phyloP scores from a whole-genome alignment of 2,113 vertebrate species.

The Tauraco erythrolophus region DNA sequence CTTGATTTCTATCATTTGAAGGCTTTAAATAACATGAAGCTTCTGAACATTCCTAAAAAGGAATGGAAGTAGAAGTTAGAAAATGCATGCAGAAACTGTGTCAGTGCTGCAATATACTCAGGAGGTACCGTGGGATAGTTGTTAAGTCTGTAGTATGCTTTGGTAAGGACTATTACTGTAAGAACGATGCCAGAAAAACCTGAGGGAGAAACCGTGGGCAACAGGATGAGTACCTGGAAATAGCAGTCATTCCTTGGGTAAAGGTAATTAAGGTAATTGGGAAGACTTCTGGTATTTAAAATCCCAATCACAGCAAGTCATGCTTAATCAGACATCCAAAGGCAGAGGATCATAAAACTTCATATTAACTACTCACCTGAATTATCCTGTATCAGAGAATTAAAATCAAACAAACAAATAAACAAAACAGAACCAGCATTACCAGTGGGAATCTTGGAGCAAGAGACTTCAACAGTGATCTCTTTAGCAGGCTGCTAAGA shows the following conservation, averaged over 20 bases:
- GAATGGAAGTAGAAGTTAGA: neutral
- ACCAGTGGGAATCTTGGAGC: neutral
- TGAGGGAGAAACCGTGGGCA: constrained; percentile 10
- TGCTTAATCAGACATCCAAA: constrained; percentile 27
- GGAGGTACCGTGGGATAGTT: neutral
- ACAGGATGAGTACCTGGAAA: constrained; percentile 49
- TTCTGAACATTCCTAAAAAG: neutral
- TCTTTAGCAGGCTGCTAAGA: neutral
- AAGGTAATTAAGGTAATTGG: constrained; percentile 48
- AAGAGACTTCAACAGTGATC: neutral
- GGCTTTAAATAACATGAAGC: neutral
- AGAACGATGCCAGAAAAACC: constrained; percentile 3
- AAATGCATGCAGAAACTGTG: neutral
- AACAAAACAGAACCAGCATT: neutral
- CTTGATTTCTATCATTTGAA: neutral
- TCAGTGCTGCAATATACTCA: neutral
- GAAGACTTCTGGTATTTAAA: constrained; percentile 39
- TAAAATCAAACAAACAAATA: neutral
- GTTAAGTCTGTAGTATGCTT: neutral
- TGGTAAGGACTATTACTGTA: neutral
- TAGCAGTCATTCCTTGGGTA: constrained; percentile 47
- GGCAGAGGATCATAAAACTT: neutral
- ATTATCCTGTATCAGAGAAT: neutral
- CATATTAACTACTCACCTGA: neutral
- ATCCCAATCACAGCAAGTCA: constrained; percentile 44